phyloP scores from a whole-genome alignment of 2,797 vertebrate genomes.

The Aplochiton taeniatus region DNA sequence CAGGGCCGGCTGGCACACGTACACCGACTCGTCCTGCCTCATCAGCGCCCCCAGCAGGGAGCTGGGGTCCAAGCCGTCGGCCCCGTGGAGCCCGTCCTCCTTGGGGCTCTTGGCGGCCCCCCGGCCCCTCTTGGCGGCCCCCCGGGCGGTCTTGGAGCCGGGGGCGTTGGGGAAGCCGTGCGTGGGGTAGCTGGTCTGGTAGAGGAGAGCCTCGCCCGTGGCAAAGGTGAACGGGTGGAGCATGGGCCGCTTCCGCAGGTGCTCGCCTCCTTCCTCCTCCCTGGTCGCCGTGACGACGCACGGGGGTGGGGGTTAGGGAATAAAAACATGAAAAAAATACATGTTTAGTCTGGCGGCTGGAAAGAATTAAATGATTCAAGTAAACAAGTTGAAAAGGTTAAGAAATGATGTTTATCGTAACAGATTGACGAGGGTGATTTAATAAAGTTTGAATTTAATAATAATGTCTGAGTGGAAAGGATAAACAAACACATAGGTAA shows the following conservation, averaged over 20 bases:
- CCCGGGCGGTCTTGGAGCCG: constrained; percentile 53
- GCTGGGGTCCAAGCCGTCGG: constrained; percentile 34
- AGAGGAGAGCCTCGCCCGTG: constrained; percentile 71
- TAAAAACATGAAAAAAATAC: not conserved
- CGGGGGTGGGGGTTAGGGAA: not conserved
- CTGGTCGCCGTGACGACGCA: constrained; percentile 33
- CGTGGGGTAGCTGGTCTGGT: constrained; percentile 59
- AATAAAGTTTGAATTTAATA: too few relatives aligned
- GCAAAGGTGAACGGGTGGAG: constrained; percentile 71
- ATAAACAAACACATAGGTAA: too few relatives aligned
- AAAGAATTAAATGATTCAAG: too few relatives aligned
- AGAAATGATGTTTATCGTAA: too few relatives aligned
- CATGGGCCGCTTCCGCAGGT: constrained; percentile 64
- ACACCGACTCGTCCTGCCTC: constrained; percentile 67
- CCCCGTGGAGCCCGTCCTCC: constrained; percentile 32
- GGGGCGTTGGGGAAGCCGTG: constrained; percentile 35
- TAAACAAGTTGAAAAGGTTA: too few relatives aligned
- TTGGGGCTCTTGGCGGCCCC: constrained; percentile 51
- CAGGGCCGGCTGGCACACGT: constrained; percentile 32
- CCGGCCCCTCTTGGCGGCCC: constrained; percentile 45
- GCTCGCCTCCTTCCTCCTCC: constrained; percentile 73
- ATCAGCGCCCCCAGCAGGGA: constrained; percentile 65
- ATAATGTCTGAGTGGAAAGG: too few relatives aligned
- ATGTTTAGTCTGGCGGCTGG: too few relatives aligned
- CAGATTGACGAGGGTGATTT: too few relatives aligned